Evolutionary conservation across 2,888 invertebrate genomes (phyloP).

Genomic region (Volucella inflata): DNA sequence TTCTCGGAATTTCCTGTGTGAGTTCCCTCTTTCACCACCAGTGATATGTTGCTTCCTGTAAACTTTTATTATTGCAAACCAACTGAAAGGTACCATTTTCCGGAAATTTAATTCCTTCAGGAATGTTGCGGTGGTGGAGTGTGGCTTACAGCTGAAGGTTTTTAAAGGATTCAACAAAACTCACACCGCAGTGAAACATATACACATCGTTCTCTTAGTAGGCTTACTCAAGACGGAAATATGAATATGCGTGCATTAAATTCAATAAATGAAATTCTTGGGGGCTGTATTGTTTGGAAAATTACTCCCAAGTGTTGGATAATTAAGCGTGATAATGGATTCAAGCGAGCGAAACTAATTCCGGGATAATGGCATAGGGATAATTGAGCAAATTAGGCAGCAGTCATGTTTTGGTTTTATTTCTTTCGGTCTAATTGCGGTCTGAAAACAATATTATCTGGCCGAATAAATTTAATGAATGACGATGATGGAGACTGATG

Average conservation of each 20-base stretch:
- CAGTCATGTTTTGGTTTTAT: slow-evolving; percentile 4
- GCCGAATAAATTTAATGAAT: no score
- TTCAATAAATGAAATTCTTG: slow-evolving; percentile 44
- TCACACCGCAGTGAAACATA: no score
- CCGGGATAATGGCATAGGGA: slow-evolving; percentile 35
- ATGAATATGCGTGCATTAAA: slow-evolving; percentile 46
- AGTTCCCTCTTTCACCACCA: slow-evolving; percentile 29
- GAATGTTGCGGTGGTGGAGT: background rate
- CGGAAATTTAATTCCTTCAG: slow-evolving; percentile 1
- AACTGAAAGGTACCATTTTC: slow-evolving; percentile 11
- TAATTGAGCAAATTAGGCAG: slow-evolving; percentile 33
- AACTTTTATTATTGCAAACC: slow-evolving; percentile 21
- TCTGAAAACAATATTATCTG: background rate
- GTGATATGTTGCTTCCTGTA: slow-evolving; percentile 52
- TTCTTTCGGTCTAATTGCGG: background rate
- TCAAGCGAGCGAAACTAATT: slow-evolving; percentile 49
- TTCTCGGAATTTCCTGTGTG: slow-evolving; percentile 41
- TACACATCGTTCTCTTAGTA: no score
- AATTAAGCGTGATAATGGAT: slow-evolving; percentile 56
- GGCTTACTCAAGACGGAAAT: slow-evolving; percentile 1
- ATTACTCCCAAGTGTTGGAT: slow-evolving; percentile 39
- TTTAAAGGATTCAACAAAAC: background rate
- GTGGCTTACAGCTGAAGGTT: background rate
- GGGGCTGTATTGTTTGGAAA: slow-evolving; percentile 31
- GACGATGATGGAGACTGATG: no score